phyloP scores from a whole-genome alignment of 2,888 invertebrate genomes.

The Aelia acuminata region DNA sequence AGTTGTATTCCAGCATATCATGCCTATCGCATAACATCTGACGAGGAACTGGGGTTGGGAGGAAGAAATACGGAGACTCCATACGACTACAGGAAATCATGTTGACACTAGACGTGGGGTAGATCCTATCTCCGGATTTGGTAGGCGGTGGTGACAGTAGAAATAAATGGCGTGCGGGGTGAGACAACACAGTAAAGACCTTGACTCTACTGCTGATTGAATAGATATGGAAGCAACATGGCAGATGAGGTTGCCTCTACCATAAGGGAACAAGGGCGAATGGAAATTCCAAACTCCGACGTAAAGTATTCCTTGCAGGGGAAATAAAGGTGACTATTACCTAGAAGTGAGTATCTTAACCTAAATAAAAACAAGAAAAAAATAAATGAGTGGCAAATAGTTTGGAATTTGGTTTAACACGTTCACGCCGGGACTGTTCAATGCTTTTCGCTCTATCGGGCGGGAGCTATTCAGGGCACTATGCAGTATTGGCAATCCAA shows the following conservation, averaged over 20 bases:
- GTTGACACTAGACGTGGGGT: conserved; percentile 22
- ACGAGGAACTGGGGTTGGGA: not conserved
- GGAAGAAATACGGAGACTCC: not conserved
- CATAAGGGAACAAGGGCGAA: not conserved
- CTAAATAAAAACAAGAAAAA: no score
- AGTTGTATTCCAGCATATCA: not conserved
- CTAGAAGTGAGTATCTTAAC: no score
- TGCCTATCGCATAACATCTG: not conserved
- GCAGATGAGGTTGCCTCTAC: not conserved
- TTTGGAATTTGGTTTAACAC: no score
- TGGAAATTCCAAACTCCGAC: not conserved
- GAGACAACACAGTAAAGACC: conserved; percentile 17
- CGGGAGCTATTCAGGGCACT: no score
- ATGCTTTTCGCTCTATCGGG: no score
- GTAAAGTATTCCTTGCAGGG: not conserved
- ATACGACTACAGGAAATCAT: not conserved
- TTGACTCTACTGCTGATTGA: conserved; percentile 7
- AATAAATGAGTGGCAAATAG: no score
- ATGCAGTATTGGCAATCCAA: no score
- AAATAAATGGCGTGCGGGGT: not conserved
- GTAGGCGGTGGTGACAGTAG: not conserved
- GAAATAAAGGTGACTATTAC: not conserved
- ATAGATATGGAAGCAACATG: not conserved
- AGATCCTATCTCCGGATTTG: conserved; percentile 33
- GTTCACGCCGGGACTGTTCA: no score